Base-by-base conservation (phyloP, 2,113 vertebrate genomes). In the Astatotilapia flaviijosephi region DNA sequence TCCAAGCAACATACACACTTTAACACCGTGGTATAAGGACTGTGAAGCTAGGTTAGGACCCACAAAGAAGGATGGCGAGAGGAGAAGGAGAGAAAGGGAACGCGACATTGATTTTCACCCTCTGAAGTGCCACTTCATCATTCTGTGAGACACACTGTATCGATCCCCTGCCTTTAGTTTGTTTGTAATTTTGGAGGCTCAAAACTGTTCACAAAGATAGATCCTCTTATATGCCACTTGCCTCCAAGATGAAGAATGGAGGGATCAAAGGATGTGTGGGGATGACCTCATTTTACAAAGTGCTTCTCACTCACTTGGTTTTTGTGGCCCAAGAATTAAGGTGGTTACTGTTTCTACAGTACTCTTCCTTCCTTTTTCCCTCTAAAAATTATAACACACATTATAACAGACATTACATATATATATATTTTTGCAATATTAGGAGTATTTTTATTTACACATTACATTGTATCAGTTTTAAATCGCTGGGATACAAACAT, bases 91-190 rank as follows among this genome's bases (percentile, higher is more conserved):
- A 47, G 83, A 89, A 56, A 86, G 37, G 81, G 75, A 91, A 82
- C 45, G 60, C 75, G 13, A 79, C 93, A 97, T 97, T 94, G 96
- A 97, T 97, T 96, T 96, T 91, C 90, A 88, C 90, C 86, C 83
- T 93, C 90, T 90, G 91, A 95, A 96, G 94, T 95, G 96, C 95
- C 96, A 96, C 95, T 97, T 96, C 95, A 96, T 96, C 96, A 97
- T 95, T 96, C 95, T 91, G 88, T 83, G 93, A 96, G 95, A 96
- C 95, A 93, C 92, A 89, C 89, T 83, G 89, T 84, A 96, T 97
- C 90, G 95, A 97, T 96, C 89, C 86, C n/a, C 65, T 54, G 91
- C 91, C 95, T 96, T 96, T 95, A 89, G 94, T 96, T 96, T 96
- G 95, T 96, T 96, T 96, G 96, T 96, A 96, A 96, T 96, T 96